phyloP scores from a whole-genome alignment of 2,888 invertebrate genomes.

The Quadroppia sp. region DNA sequence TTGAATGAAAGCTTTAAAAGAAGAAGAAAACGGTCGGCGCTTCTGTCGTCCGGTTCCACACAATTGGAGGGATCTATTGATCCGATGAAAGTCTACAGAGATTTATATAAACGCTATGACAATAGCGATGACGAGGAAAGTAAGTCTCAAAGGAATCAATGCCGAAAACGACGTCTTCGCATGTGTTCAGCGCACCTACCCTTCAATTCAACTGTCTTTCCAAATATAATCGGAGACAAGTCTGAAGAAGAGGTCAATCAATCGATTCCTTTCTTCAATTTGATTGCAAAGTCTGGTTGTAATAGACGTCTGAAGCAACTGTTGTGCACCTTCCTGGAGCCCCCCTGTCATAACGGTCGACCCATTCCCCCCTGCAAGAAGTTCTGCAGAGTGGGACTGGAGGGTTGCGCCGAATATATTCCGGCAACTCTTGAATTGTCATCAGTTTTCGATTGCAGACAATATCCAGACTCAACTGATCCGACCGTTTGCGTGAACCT shows the following conservation, averaged over 20 bases:
- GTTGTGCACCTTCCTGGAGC: conserved; percentile 63
- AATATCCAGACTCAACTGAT: conserved; percentile 60
- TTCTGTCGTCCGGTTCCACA: conserved; percentile 39
- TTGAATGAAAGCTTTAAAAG: not conserved
- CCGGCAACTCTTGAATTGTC: conserved; percentile 59
- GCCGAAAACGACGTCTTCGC: conserved; percentile 51
- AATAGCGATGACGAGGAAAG: conserved; percentile 27
- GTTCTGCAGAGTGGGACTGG: conserved; percentile 63
- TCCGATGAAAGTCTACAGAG: conserved; percentile 38
- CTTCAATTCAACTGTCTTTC: conserved; percentile 62
- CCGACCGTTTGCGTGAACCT: conserved; percentile 59
- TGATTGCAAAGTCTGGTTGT: conserved; percentile 61
- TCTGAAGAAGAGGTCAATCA: conserved; percentile 42
- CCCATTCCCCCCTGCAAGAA: conserved; percentile 63
- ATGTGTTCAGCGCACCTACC: conserved; percentile 65
- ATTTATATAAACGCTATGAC: conserved; percentile 39
- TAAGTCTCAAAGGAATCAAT: conserved; percentile 29
- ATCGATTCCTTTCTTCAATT: conserved; percentile 60
- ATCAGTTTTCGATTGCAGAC: conserved; percentile 61
- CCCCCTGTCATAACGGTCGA: conserved; percentile 59
- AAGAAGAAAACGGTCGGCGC: conserved; percentile 35
- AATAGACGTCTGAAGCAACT: conserved; percentile 62
- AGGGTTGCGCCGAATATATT: conserved; percentile 62
- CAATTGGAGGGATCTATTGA: conserved; percentile 39
- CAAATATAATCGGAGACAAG: conserved; percentile 53